Evolutionary conservation across 2,797 vertebrate genomes (phyloP).

Genomic region (Glossophaga mutica): DNA sequence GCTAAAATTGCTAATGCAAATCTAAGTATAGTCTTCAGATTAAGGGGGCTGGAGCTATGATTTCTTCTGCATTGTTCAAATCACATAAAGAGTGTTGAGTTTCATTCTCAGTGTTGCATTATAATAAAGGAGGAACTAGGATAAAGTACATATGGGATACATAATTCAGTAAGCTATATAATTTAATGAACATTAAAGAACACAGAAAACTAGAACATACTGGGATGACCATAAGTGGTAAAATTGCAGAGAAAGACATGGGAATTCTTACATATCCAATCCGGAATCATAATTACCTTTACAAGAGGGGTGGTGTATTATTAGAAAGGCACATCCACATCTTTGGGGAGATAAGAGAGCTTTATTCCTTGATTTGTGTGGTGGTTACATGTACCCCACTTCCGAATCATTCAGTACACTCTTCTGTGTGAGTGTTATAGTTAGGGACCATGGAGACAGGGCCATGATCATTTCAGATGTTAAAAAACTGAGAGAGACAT

Average conservation of each 20-base stretch:
- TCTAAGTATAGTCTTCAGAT: not conserved
- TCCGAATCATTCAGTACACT: not conserved
- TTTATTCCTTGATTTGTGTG: not conserved
- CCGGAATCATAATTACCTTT: not conserved
- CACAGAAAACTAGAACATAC: not conserved
- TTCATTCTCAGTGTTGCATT: not conserved
- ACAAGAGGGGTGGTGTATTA: not conserved
- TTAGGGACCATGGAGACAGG: not conserved
- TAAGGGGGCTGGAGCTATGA: not conserved
- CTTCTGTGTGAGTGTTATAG: not conserved
- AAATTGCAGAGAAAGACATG: not conserved
- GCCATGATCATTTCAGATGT: not conserved
- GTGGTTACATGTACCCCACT: not conserved
- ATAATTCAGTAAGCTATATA: not conserved
- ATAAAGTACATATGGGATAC: not conserved
- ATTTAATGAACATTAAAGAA: not conserved
- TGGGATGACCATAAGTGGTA: not conserved
- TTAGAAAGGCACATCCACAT: not conserved
- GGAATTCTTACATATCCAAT: not conserved
- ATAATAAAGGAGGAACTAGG: not conserved
- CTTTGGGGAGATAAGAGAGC: not conserved
- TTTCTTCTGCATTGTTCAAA: slow-evolving; percentile 19
- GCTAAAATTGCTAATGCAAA: not conserved
- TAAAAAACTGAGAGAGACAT: not conserved
- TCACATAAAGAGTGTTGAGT: not conserved